These are phyloP conservation scores for Seladonia tumulorum DNA, from an alignment of 2,888 invertebrate species.

Conservation along the genomic window DNA sequence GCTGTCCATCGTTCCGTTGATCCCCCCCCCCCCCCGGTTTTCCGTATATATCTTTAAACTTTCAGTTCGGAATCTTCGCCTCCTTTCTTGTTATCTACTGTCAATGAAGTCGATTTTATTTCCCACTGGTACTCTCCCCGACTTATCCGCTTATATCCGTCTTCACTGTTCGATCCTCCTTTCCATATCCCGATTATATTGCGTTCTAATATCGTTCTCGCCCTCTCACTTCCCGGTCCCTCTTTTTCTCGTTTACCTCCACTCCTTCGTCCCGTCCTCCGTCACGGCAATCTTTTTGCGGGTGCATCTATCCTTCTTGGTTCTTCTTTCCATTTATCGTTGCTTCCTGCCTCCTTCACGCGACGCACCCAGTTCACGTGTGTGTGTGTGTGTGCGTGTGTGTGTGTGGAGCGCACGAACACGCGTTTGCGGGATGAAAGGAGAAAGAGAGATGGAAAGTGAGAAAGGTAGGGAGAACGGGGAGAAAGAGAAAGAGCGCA, in stretches of 20 bases:
- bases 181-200: neutral
- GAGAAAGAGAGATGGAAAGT: neutral
- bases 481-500: neutral
- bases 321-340: neutral
- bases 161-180: neutral
- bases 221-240: neutral
- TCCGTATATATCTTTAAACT: neutral
- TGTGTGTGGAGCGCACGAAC: slow-evolving; percentile 9
- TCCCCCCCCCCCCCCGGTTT: neutral
- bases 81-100: slow-evolving; percentile 15
- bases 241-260: neutral
- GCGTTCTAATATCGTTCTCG: neutral
- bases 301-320: slow-evolving; percentile 27
- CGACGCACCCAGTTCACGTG: neutral
- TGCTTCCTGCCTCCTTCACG: slow-evolving; percentile 11
- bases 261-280: neutral
- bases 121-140: neutral
- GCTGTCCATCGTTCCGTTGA: slow-evolving; percentile 4
- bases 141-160: slow-evolving; percentile 8
- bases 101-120: slow-evolving; percentile 15
- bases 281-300: slow-evolving; percentile 28
- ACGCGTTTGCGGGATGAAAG: neutral
- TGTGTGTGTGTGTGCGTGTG: too few species aligned
- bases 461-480: too few species aligned
- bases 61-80: slow-evolving; percentile 2